Conservation (phyloP, 2,113 vertebrate genomes). For the Camelus dromedarius region DNA sequence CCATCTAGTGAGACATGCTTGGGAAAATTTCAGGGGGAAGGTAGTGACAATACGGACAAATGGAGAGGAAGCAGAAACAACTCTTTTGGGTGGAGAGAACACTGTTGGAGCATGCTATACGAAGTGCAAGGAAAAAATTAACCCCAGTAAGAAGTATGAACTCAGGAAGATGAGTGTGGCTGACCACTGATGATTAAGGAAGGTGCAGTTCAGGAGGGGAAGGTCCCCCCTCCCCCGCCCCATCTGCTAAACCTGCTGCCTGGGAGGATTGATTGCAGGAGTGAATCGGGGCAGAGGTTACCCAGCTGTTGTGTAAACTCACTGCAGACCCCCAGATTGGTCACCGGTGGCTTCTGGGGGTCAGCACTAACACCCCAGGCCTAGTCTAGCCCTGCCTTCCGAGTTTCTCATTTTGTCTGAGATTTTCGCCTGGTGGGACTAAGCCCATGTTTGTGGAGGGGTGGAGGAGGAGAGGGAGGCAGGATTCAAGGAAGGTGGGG, state of each 20-base stretch:
- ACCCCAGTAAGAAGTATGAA: neutral
- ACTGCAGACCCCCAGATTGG: too few species aligned
- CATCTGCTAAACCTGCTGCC: neutral
- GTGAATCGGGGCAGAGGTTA: neutral
- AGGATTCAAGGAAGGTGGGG: neutral
- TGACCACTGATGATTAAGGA: neutral
- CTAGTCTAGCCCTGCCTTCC: too few species aligned
- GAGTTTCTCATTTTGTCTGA: neutral
- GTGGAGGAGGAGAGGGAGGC: neutral
- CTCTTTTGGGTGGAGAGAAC: too few species aligned
- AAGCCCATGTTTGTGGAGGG: neutral
- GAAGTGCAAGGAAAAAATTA: neutral
- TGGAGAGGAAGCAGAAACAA: neutral
- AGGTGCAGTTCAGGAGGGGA: neutral
- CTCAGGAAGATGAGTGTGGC: neutral
- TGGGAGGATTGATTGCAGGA: neutral
- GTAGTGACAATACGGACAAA: neutral
- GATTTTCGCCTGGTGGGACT: neutral
- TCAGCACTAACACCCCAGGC: too few species aligned
- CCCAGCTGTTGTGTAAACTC: neutral
- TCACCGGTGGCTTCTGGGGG: too few species aligned
- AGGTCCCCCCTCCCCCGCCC: fast-evolving
- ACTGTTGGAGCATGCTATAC: neutral
- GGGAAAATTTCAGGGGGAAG: neutral
- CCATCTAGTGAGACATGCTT: neutral